Conservation (phyloP, 2,797 vertebrate species). For the Melanotaenia trifasciata region DNA sequence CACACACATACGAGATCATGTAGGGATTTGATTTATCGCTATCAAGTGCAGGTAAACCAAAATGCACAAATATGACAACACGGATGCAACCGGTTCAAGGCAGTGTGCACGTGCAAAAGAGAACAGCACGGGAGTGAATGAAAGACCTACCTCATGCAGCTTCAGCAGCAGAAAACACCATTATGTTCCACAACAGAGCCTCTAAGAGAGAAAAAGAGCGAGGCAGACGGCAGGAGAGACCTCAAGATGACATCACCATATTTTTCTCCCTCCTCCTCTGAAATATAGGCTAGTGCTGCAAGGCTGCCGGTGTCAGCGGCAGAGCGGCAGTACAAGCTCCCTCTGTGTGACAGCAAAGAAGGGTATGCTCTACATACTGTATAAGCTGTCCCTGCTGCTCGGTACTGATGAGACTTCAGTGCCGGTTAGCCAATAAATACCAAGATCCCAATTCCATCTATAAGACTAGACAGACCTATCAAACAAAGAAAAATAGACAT, state of each 20-base stretch:
- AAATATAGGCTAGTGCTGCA: constrained; percentile 66
- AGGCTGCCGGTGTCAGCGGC: constrained; percentile 40
- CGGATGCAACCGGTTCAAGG: not conserved
- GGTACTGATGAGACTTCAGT: constrained; percentile 5
- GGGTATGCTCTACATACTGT: not conserved
- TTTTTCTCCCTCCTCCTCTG: constrained; percentile 53
- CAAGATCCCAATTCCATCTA: not conserved
- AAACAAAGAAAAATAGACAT: not conserved
- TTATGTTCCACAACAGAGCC: constrained; percentile 58
- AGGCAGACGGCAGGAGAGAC: constrained; percentile 32
- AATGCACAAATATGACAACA: not conserved
- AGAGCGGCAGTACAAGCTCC: constrained; percentile 41
- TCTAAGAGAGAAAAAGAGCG: constrained; percentile 31
- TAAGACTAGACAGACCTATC: not conserved
- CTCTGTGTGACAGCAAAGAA: constrained; percentile 29
- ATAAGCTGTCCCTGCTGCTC: constrained; percentile 14
- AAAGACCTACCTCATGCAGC: constrained; percentile 73
- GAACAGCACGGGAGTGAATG: constrained; percentile 22
- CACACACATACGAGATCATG: not conserved
- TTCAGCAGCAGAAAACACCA: constrained; percentile 55
- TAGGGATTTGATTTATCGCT: not conserved
- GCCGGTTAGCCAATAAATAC: not conserved
- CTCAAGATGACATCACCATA: constrained; percentile 74
- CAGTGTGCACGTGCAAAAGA: constrained; percentile 38
- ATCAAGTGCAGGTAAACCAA: not conserved